Evolutionary conservation across 2,797 vertebrate species (phyloP).

Genomic region (Centropyge bicolor): DNA sequence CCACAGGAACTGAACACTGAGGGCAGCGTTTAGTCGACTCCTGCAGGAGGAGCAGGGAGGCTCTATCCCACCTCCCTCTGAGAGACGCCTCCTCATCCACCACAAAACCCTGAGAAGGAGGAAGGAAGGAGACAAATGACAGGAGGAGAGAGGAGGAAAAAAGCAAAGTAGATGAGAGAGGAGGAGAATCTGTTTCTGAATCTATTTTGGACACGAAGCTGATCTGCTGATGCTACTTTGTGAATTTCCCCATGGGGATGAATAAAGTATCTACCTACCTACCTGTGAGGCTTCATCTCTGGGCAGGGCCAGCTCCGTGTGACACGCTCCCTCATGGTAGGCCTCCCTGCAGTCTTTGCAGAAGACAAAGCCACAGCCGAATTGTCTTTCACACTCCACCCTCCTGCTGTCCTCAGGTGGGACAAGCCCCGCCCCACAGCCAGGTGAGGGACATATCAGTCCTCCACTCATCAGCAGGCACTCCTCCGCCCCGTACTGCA

Average conservation of each 20-base stretch:
- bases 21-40: constrained; percentile 92
- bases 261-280: no score
- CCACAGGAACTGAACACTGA: constrained; percentile 89
- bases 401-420: constrained; percentile 80
- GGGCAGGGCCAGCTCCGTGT: not conserved
- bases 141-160: not conserved
- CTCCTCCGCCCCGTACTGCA: constrained; percentile 88
- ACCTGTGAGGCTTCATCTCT: constrained; percentile 70
- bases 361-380: constrained; percentile 92
- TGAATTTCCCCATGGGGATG: no score
- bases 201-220: not conserved
- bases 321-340: constrained; percentile 87
- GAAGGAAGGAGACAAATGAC: no score
- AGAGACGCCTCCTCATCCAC: constrained; percentile 85
- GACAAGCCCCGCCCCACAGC: constrained; percentile 92
- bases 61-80: constrained; percentile 91
- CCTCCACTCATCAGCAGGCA: constrained; percentile 91
- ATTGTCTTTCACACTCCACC: constrained; percentile 85
- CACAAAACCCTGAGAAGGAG: constrained; percentile 80
- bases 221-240: not conserved
- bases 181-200: no score
- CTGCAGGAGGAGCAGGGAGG: constrained; percentile 89
- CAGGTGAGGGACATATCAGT: constrained; percentile 89
- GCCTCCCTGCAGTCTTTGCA: constrained; percentile 89
- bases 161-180: no score